These are phyloP conservation scores for Agriopis leucophaearia DNA, from an alignment of 2,888 invertebrate species.

Conservation along the genomic window DNA sequence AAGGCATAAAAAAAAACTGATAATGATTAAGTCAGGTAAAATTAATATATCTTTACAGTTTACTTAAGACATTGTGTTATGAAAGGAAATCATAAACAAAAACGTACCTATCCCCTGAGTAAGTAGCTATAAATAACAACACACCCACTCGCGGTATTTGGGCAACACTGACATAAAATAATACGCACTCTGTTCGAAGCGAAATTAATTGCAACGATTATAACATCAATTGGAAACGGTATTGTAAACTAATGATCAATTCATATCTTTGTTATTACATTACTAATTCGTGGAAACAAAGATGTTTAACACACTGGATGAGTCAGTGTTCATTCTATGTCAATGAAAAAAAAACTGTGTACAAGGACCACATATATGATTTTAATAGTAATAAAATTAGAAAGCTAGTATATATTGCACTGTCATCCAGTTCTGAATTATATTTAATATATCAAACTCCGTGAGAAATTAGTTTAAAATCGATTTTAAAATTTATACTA, in stretches of 20 bases:
- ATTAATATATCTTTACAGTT: neutral
- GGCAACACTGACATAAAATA: constrained; percentile 29
- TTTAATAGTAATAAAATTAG: too few species aligned
- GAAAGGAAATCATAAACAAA: constrained; percentile 25
- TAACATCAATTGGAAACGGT: constrained; percentile 23
- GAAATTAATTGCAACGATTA: constrained; percentile 26
- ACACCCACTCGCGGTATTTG: constrained; percentile 17
- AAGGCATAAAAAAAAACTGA: too few species aligned
- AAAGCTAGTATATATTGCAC: too few species aligned
- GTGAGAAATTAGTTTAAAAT: too few species aligned
- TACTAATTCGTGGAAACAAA: constrained; percentile 1
- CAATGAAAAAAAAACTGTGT: neutral
- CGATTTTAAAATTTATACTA: too few species aligned
- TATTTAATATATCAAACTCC: too few species aligned
- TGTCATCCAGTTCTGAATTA: too few species aligned
- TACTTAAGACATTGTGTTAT: constrained; percentile 13
- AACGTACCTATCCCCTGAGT: constrained; percentile 6
- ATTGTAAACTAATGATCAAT: constrained; percentile 18
- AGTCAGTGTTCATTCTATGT: neutral
- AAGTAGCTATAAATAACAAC: constrained; percentile 24
- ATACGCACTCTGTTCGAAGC: constrained; percentile 23
- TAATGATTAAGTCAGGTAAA: neutral
- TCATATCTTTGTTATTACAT: constrained; percentile 10
- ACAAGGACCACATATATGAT: too few species aligned
- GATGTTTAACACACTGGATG: neutral